Percentiles rank a stretch among this genome's conserved stretches.
phyloP scores from a whole-genome alignment of 2,113 vertebrate species.

The Bambusicola thoracicus region DNA sequence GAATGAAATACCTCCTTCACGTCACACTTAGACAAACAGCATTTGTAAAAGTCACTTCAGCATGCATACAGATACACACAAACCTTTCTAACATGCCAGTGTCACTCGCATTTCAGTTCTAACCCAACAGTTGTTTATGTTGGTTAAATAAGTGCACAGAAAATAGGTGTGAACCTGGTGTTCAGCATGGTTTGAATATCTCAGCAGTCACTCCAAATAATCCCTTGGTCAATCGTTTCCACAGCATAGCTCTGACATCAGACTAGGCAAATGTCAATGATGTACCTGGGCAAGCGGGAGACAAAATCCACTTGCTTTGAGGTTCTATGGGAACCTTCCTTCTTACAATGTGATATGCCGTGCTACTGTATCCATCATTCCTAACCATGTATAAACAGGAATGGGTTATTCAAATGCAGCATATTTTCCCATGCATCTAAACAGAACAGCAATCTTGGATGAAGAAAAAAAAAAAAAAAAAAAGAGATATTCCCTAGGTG shows the following conservation, averaged over 20 bases:
- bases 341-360: neutral
- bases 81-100: neutral
- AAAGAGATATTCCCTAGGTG: constrained; percentile 5
- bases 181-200: neutral
- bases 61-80: neutral
- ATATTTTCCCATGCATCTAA: neutral
- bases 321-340: neutral
- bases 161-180: neutral
- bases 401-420: neutral
- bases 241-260: neutral
- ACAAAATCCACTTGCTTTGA: neutral
- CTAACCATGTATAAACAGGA: neutral
- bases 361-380: neutral
- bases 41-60: neutral
- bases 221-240: neutral
- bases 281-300: rapidly evolving
- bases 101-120: neutral
- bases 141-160: neutral
- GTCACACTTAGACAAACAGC: neutral
- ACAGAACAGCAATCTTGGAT: neutral
- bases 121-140: neutral
- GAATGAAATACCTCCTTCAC: neutral
- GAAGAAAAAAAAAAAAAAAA: neutral
- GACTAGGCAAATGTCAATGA: neutral
- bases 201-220: neutral